Percentiles rank a stretch among this genome's conserved stretches.
These are phyloP conservation scores for Limonius californicus DNA, from an alignment of 1,140 invertebrate genomes.

Conservation along the genomic window DNA sequence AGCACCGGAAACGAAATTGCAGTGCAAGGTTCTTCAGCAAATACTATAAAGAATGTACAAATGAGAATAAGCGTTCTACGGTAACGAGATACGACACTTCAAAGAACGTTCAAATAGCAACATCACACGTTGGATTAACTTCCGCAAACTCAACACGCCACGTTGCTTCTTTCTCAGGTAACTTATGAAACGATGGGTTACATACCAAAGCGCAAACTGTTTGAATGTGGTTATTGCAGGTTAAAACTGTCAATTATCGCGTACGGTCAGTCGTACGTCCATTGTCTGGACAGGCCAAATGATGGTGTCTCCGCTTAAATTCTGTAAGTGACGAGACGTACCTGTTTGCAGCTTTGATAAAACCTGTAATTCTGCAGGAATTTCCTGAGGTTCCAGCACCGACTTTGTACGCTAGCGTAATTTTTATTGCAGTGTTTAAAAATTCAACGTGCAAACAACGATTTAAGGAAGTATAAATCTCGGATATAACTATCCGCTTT, in stretches of 20 bases:
- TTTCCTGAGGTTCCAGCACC: too few relatives aligned
- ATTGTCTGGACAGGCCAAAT: too few relatives aligned
- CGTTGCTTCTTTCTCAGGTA: background rate
- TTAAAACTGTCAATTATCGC: background rate
- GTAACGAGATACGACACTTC: background rate
- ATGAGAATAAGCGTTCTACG: background rate
- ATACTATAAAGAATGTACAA: background rate
- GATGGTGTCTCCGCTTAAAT: background rate
- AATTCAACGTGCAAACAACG: too few relatives aligned
- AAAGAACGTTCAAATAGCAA: background rate
- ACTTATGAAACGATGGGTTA: background rate
- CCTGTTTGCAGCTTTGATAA: too few relatives aligned
- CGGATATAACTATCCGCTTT: too few relatives aligned
- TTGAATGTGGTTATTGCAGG: background rate
- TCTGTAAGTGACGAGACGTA: background rate
- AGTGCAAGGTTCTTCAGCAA: background rate
- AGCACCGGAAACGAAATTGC: background rate
- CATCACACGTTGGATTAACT: background rate
- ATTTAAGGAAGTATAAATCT: too few relatives aligned
- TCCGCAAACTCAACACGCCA: background rate
- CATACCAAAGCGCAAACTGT: background rate
- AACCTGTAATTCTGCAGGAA: too few relatives aligned
- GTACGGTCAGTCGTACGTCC: too few relatives aligned
- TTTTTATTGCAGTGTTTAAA: too few relatives aligned
- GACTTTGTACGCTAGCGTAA: too few relatives aligned